Evolutionary conservation across 2,113 vertebrate genomes (phyloP).

Genomic region (Entelurus aequoreus): DNA sequence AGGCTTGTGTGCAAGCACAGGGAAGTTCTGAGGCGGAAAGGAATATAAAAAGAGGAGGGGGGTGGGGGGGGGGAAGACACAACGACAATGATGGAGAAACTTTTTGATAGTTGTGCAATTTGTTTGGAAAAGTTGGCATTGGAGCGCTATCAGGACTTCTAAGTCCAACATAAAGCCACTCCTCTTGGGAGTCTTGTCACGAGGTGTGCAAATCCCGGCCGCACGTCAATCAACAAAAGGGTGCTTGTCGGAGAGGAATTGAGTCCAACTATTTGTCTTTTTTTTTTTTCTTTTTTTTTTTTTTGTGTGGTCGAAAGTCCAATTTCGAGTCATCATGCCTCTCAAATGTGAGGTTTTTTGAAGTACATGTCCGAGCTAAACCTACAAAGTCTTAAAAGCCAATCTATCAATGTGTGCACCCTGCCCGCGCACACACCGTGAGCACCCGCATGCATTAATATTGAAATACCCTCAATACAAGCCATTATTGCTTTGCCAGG

Average conservation of each 20-base stretch:
- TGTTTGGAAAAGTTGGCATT: conserved; percentile 71
- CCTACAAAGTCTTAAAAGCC: neutral
- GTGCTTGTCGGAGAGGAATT: conserved; percentile 51
- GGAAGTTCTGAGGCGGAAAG: conserved; percentile 73
- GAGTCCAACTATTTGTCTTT: conserved; percentile 55
- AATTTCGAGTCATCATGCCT: conserved; percentile 6
- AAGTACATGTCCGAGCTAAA: conserved; percentile 6
- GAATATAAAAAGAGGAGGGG: conserved; percentile 58
- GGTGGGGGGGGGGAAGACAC: conserved; percentile 54
- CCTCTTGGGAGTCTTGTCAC: conserved; percentile 63
- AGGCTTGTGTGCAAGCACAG: conserved; percentile 67
- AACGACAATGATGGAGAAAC: conserved; percentile 75
- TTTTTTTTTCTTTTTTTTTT: too few species aligned
- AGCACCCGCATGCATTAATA: neutral
- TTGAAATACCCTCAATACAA: neutral
- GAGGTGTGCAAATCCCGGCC: conserved; percentile 52
- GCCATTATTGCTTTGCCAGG: too few species aligned
- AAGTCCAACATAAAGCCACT: conserved; percentile 64
- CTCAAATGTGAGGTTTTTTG: conserved; percentile 6
- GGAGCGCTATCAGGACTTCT: conserved; percentile 49
- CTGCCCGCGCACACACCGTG: neutral
- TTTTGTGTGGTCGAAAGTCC: conserved; percentile 21
- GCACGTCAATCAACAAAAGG: conserved; percentile 62
- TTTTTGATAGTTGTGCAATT: conserved; percentile 73
- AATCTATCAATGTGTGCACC: neutral